Evolutionary conservation across 2,113 vertebrate species (phyloP).

Genomic region (Syngnathus scovelli): DNA sequence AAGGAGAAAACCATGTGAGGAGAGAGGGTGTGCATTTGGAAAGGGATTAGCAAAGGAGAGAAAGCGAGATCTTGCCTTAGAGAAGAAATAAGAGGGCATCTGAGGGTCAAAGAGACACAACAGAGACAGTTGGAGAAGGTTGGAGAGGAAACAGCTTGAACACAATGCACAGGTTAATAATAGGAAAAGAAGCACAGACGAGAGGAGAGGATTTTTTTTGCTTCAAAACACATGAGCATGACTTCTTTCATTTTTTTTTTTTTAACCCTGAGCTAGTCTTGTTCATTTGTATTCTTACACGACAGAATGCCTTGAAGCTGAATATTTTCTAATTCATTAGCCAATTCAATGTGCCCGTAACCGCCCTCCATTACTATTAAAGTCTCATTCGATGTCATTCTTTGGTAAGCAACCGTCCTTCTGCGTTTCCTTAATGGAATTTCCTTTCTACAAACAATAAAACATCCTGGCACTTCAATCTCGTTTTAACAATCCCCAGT

Average conservation of each 20-base stretch:
- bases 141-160: conserved; percentile 54
- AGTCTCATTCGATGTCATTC: conserved; percentile 7
- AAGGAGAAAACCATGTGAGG: conserved; percentile 50
- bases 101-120: conserved; percentile 73
- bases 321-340: conserved; percentile 56
- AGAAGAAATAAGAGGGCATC: conserved; percentile 77
- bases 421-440: not conserved
- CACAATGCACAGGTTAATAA: conserved; percentile 61
- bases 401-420: not conserved
- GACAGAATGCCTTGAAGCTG: conserved; percentile 48
- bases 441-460: not conserved
- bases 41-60: conserved; percentile 63
- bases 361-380: conserved; percentile 6
- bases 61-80: conserved; percentile 73
- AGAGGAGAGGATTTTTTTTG: conserved; percentile 47
- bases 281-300: conserved; percentile 45
- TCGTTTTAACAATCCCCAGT: not conserved
- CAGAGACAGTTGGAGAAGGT: conserved; percentile 64
- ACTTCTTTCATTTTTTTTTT: conserved; percentile 23
- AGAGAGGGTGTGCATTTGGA: conserved; percentile 51
- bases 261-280: conserved; percentile 46
- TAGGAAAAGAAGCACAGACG: conserved; percentile 55
- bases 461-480: not conserved
- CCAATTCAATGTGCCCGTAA: conserved; percentile 32
- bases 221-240: conserved; percentile 40